These are phyloP conservation scores for Platycheirus rosarum DNA, from an alignment of 2,888 invertebrate genomes.

Conservation along the genomic window DNA sequence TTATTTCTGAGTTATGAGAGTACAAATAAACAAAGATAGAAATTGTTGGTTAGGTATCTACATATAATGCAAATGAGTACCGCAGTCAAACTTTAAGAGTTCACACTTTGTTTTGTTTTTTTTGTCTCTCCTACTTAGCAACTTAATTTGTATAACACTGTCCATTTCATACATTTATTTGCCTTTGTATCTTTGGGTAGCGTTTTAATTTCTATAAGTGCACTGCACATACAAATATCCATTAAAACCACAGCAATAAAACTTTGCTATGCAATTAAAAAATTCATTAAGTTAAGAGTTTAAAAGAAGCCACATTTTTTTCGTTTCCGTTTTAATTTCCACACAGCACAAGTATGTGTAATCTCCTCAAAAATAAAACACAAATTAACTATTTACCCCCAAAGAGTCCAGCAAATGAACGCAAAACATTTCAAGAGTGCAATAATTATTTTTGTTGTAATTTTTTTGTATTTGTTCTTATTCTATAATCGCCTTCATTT, in stretches of 20 bases:
- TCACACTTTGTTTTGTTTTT: too few species aligned
- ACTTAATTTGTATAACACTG: not conserved
- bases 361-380: conserved; percentile 11
- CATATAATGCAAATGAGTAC: too few species aligned
- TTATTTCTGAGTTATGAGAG: too few species aligned
- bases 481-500: conserved; percentile 49
- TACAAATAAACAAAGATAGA: too few species aligned
- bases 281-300: conserved; percentile 32
- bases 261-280: conserved; percentile 8
- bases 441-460: conserved; percentile 11
- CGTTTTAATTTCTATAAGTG: conserved; percentile 62
- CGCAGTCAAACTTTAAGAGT: too few species aligned
- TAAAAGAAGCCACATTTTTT: conserved; percentile 6
- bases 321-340: conserved; percentile 4
- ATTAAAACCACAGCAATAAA: conserved; percentile 51
- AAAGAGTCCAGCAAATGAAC: not conserved
- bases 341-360: conserved; percentile 4
- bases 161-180: not conserved
- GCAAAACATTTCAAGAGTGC: not conserved
- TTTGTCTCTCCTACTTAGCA: not conserved
- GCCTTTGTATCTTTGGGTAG: conserved; percentile 6
- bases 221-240: conserved; percentile 45
- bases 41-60: too few species aligned
- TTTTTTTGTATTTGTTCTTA: conserved; percentile 6
- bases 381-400: conserved; percentile 23